A percentile compares a stretch with the other conserved stretches of the same genome.
Conservation (phyloP, 2,113 vertebrate species). For the Aphelocoma coerulescens region DNA sequence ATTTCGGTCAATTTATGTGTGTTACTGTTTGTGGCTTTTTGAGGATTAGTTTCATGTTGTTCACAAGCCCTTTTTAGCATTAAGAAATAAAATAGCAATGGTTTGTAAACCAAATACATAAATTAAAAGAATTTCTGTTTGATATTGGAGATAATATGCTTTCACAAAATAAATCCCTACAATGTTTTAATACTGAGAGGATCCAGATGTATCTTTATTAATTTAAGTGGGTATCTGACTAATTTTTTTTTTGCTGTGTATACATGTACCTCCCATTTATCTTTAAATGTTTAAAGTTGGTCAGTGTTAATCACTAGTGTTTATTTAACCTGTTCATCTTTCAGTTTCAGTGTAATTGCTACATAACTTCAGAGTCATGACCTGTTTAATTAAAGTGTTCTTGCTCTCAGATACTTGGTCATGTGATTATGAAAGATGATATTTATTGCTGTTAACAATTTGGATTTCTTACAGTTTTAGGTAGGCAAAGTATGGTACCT, state of each 20-base stretch:
- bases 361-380: conserved; percentile 21
- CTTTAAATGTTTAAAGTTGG: not conserved
- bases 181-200: not conserved
- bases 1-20: not conserved
- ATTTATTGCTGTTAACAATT: not conserved
- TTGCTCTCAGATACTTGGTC: not conserved
- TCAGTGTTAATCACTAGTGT: not conserved
- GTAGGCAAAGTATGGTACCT: not conserved
- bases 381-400: conserved; percentile 47
- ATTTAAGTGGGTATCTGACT: not conserved
- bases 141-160: not conserved
- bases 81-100: not conserved
- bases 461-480: not conserved
- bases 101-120: not conserved
- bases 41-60: not conserved
- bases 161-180: not conserved
- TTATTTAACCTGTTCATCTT: conserved; percentile 27
- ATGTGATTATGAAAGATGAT: conserved; percentile 34
- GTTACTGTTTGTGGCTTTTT: not conserved
- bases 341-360: conserved; percentile 39
- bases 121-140: not conserved
- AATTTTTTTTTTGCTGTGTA: not conserved
- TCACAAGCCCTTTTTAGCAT: not conserved
- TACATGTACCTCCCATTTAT: not conserved
- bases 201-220: not conserved